Conservation (phyloP, 2,797 vertebrate species). For the Aeoliscus strigatus region DNA sequence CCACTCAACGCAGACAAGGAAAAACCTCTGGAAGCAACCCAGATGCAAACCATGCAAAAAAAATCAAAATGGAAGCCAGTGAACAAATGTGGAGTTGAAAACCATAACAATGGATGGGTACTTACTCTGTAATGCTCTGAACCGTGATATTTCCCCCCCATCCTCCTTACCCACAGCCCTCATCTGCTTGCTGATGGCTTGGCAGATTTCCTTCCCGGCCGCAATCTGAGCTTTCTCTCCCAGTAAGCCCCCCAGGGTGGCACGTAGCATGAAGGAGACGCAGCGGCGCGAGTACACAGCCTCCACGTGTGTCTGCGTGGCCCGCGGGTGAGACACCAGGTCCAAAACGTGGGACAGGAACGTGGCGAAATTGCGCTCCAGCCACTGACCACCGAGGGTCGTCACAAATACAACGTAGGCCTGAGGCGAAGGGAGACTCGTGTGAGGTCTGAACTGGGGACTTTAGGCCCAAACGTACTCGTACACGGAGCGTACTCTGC, state of each 20-base stretch:
- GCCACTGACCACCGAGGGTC: slow-evolving; percentile 92
- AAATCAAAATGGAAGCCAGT: slow-evolving; percentile 6
- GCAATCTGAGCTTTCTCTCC: slow-evolving; percentile 99
- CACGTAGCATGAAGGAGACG: slow-evolving; percentile 94
- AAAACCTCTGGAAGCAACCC: slow-evolving; percentile 17
- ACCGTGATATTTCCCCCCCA: slow-evolving; percentile 78
- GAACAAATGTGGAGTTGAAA: slow-evolving; percentile 28
- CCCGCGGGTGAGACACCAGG: slow-evolving; percentile 93
- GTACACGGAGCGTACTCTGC: too few relatives aligned
- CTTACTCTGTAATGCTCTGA: slow-evolving; percentile 81
- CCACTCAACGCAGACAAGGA: slow-evolving; percentile 15
- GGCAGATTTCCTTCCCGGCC: slow-evolving; percentile 96
- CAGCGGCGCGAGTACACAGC: slow-evolving; percentile 98
- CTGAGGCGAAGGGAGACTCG: slow-evolving; percentile 55
- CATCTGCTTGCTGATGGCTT: slow-evolving; percentile 98
- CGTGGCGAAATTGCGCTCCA: slow-evolving; percentile 94
- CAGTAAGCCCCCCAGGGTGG: slow-evolving; percentile 91
- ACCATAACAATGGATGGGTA: slow-evolving; percentile 67
- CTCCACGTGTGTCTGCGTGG: slow-evolving; percentile 96
- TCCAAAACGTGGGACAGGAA: slow-evolving; percentile 95
- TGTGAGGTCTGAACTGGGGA: too few relatives aligned
- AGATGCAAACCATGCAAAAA: slow-evolving; percentile 53
- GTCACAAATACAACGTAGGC: slow-evolving; percentile 98
- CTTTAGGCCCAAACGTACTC: too few relatives aligned
- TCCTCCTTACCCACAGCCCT: slow-evolving; percentile 95